These are phyloP conservation scores for Fabriciana adippe DNA, from an alignment of 2,888 invertebrate species.

Conservation along the genomic window DNA sequence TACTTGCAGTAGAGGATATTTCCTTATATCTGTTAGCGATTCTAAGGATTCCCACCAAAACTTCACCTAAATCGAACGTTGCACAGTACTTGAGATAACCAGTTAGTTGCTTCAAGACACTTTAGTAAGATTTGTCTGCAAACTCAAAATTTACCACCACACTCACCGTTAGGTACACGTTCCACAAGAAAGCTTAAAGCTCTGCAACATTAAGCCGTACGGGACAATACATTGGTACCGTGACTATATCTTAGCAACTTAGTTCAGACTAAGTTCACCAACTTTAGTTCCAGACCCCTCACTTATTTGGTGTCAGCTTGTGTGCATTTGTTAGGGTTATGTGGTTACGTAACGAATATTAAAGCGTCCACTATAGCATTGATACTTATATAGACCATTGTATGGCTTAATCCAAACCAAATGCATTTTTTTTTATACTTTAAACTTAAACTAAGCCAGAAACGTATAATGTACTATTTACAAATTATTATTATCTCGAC, in stretches of 20 bases:
- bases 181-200: slow-evolving; percentile 29
- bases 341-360: slow-evolving; percentile 13
- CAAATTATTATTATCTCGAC: too few relatives aligned
- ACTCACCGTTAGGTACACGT: slow-evolving; percentile 25
- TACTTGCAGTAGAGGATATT: too few relatives aligned
- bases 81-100: too few relatives aligned
- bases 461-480: too few relatives aligned
- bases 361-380: neutral
- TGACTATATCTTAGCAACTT: slow-evolving; percentile 35
- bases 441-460: too few relatives aligned
- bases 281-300: slow-evolving; percentile 27
- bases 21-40: too few relatives aligned
- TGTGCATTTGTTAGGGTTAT: slow-evolving; percentile 14
- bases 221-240: slow-evolving; percentile 35
- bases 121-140: slow-evolving; percentile 5
- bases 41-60: too few relatives aligned
- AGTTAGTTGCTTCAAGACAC: neutral
- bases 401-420: too few relatives aligned
- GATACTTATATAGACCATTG: neutral
- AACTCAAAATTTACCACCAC: slow-evolving; percentile 14
- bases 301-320: slow-evolving; percentile 28
- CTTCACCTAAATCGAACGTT: too few relatives aligned
- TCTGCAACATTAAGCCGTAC: slow-evolving; percentile 31
- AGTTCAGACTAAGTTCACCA: slow-evolving; percentile 31
- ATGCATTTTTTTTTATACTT: too few relatives aligned